Base-by-base conservation (phyloP, 2,797 vertebrate genomes). In the Gallinago stenura region DNA sequence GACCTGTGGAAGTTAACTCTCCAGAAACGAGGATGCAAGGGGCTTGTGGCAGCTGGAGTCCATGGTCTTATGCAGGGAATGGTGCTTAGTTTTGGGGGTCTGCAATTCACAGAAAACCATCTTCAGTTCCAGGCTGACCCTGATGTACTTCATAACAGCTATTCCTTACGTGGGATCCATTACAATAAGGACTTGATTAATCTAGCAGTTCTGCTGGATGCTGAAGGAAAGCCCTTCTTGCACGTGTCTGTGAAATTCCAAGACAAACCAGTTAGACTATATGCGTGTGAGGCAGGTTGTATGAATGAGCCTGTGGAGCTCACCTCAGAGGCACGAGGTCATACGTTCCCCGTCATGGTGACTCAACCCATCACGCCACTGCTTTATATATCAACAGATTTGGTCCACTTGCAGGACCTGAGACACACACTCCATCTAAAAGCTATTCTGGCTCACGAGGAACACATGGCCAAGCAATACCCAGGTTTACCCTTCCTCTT, bases 91-190 rank as follows among this genome's bases (percentile, higher is more conserved):
- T 99, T 99, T 1, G 99, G 99, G 0, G 99, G 99, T 31, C 98
- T 99, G 21, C 99, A 99, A 98, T 99, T 99, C 98, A 99, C 99
- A 0, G 99, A 99, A 96, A 99, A 99, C 98, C 99, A 99, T 93
- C 99, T 99, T 5, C 99, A 99, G 98, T 99, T 99, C 97, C 99
- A 99, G 97, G 99, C 99, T 0, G 99, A 99, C 91, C 99, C 99
- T 0, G 98, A 99, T 0, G 99, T 99, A 26, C 98, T 99, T 77
- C 99, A 99, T 95, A 99, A 99, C 97, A 99, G 99, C 98, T 99
- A 99, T 22, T 98, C 99, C 13, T 95, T 99, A 88, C 98, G 98
- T 1, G 99, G 99, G 16, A 99, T 99, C 96, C 99, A 98, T 96
- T 99, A 99, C 97, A 99, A 99, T 96, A 98, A 98, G 53, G 99